Evolutionary conservation across 2,113 vertebrate species (phyloP), one percentile per base, ranked within the genome.

Genomic region (Rhinolophus ferrumequinum): DNA sequence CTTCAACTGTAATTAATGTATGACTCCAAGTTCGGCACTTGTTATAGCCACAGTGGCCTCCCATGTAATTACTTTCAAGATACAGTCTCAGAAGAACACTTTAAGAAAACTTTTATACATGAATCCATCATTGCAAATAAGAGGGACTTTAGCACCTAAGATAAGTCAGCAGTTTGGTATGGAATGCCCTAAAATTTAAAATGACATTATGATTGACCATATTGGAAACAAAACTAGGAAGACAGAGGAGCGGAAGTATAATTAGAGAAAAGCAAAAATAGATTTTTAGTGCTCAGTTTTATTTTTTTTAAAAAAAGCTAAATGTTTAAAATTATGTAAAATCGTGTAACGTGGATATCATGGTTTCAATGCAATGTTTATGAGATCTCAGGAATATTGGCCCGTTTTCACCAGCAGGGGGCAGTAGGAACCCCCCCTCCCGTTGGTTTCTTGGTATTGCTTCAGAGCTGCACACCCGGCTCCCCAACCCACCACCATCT

Each of bases 381-480:
- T 35, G 81, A 80, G 44, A 60, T 15, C 54, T 82, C 26, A 19
- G 41, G 24, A 83, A 86, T 73, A 66, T 54, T 84, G 89, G 88
- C 44, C 24, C 16, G 9, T 35, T 79, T 70, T 75, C 10, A 94
- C 86, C 94, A 93, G 83, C 54, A 98, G 94, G 93, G 90, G 90
- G 88, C 93, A 97, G 83, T 95, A 86, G 67, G 30, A 81, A 47
- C 90, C 76, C 75, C 85, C 47, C 47, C 47, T 13, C 47, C 47
- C 56, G 12, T 52, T 75, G 52, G 22, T 60, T 83, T 91, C 30
- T 83, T n/a, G 22, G 21, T 35, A 3, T 47, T 26, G 4, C 10
- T 9, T 35, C 21, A 67, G 79, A 50, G 41, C 5, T 3, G 15
- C 77, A 67, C 7, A 52, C 13, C 9, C 24, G 70, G 24, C 77